A percentile compares a stretch with the other conserved stretches of the same genome.
These are phyloP conservation scores for Microtus montanus DNA, from an alignment of 2,113 vertebrate genomes.

Conservation along the genomic window DNA sequence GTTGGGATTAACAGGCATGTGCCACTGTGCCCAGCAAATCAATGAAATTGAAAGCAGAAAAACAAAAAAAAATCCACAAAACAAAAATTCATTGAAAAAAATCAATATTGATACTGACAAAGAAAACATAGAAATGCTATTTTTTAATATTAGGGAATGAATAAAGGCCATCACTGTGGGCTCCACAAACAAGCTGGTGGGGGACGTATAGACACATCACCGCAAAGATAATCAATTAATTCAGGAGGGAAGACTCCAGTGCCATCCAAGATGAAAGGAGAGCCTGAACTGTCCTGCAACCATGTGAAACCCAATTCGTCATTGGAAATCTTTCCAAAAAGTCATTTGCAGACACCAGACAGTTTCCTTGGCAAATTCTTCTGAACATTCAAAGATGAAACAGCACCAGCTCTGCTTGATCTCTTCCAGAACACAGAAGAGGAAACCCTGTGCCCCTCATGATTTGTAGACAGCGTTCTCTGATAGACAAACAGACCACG, in stretches of 20 bases:
- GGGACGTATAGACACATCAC: not conserved
- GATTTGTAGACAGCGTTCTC: not conserved
- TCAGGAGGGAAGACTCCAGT: not conserved
- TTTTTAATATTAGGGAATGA: not conserved
- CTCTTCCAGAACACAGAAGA: not conserved
- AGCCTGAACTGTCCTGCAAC: not conserved
- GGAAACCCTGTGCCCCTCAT: not conserved
- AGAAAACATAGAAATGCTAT: not conserved
- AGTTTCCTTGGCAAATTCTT: not conserved
- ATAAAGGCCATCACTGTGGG: not conserved
- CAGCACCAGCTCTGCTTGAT: not conserved
- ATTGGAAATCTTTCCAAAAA: not conserved
- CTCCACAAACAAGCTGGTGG: too few species aligned
- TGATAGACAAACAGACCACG: not conserved
- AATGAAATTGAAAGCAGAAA: not conserved
- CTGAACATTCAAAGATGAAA: slow-evolving; percentile 11
- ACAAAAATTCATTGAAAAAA: not conserved
- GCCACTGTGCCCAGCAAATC: not conserved
- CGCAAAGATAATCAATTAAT: not conserved
- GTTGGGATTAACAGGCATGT: not conserved
- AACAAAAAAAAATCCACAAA: not conserved
- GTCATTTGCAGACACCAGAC: not conserved
- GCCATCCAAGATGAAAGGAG: not conserved
- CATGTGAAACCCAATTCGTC: not conserved
- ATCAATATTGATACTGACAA: not conserved